Base-by-base conservation (phyloP, 2,888 invertebrate genomes). In the Sminthurides aquaticus region DNA sequence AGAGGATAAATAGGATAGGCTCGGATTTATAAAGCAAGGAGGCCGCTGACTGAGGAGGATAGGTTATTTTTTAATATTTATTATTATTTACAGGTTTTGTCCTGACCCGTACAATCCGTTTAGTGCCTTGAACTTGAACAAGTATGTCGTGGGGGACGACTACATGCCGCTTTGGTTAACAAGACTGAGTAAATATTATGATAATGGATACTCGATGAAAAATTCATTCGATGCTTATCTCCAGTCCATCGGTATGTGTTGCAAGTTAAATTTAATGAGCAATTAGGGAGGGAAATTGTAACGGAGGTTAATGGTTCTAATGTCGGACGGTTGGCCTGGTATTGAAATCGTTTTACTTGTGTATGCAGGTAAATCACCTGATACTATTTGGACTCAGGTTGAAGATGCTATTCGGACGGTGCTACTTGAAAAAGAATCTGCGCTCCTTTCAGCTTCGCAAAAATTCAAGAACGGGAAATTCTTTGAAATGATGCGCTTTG, bases 141-240 rank as follows among this genome's bases (percentile, higher is more conserved):
- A 96, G 77, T 98, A 98, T 77, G 92, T 98, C 1, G 89, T 98
- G 0, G 91, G 90, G 0, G 95, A 96, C 77, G 90, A 95, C 77
- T 98, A 98, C 77, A 80, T 91, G 52, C 97, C 98, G 0, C 87
- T 90, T 11, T 98, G 97, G 98, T 87, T 97, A 5, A 88, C 90
- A 0, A 87, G 87, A 0, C 78, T 92, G 49, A 82, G 84, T 22
- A 84, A 85, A 70, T 86, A 86, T 67, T 90, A 89, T 76, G 84
- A 82, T 0, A 82, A 83, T 0, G 89, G 89, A 1, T 87, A 87
- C 74, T 86, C 89, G 2, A 93, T 93, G 89, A 90, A 89, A 76
- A 88, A 89, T 60, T 84, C 91, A 1, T 88, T 98, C 70, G 89
- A 94, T 77, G 59, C 64, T 18, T 55, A 64, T 43, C n/a, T 64